Evolutionary conservation across 2,888 invertebrate species (phyloP).

Genomic region (Lapara coniferarum): DNA sequence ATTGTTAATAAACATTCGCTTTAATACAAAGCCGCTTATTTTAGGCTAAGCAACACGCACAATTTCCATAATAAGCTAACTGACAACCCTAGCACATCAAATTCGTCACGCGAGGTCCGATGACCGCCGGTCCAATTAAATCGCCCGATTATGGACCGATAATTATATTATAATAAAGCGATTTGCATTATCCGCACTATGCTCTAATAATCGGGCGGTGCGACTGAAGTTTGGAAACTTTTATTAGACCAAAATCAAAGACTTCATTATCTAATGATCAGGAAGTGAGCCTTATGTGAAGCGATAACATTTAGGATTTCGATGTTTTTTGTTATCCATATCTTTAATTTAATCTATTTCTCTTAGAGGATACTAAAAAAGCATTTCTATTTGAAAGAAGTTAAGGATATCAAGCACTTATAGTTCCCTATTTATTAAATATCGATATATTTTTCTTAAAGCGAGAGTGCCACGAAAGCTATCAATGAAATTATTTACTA

Average conservation of each 20-base stretch:
- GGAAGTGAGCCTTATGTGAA: background rate
- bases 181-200: constrained; percentile 68
- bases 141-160: constrained; percentile 60
- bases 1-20: too few relatives aligned
- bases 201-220: constrained; percentile 71
- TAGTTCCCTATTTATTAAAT: too few relatives aligned
- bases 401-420: too few relatives aligned
- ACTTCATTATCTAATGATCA: constrained; percentile 5
- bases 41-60: background rate
- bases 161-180: constrained; percentile 72
- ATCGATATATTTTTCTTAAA: too few relatives aligned
- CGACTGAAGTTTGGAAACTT: constrained; percentile 54
- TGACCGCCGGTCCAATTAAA: constrained; percentile 72
- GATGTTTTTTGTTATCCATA: too few relatives aligned
- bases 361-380: too few relatives aligned
- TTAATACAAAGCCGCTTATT: too few relatives aligned
- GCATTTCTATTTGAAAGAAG: too few relatives aligned
- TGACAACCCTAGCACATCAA: constrained; percentile 47
- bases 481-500: too few relatives aligned
- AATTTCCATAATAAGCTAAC: constrained; percentile 24
- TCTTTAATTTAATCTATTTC: too few relatives aligned
- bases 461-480: too few relatives aligned
- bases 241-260: constrained; percentile 68
- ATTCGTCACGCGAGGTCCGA: constrained; percentile 67
- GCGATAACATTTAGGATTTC: too few relatives aligned